Percentiles rank a stretch among this genome's conserved stretches.
Conservation (phyloP, 2,797 vertebrate species). For the Rhynchotus rufescens region DNA sequence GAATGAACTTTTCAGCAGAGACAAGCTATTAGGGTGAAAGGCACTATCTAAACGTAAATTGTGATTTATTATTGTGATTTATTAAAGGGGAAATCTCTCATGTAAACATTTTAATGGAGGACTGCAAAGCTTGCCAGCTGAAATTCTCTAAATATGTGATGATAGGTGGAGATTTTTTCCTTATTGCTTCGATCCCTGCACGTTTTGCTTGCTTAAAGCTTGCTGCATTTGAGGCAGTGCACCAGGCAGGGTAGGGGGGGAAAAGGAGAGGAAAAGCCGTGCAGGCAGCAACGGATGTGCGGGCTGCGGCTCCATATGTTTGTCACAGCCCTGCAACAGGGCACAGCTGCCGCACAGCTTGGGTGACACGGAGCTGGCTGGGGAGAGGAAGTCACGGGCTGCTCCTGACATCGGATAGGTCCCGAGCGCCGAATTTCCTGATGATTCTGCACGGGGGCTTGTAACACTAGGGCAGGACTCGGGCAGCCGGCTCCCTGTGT, state of each 20-base stretch:
- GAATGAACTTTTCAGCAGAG: constrained; percentile 17
- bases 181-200: background rate
- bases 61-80: background rate
- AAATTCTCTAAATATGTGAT: background rate
- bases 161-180: background rate
- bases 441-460: background rate
- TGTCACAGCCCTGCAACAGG: background rate
- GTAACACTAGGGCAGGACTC: background rate
- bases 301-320: constrained; percentile 42
- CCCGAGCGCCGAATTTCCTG: constrained; percentile 28
- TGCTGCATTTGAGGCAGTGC: background rate
- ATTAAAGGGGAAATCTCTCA: background rate
- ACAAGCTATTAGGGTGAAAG: background rate
- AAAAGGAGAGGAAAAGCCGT: background rate
- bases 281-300: background rate
- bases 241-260: background rate
- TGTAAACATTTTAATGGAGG: background rate
- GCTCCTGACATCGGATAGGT: constrained; percentile 2
- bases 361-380: constrained; percentile 35
- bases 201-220: background rate
- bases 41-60: background rate
- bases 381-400: constrained; percentile 37
- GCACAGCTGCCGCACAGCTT: constrained; percentile 67
- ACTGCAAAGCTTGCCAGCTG: background rate
- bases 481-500: background rate